A percentile compares a stretch with the other conserved stretches of the same genome.
These are phyloP conservation scores for Pangasius macronema DNA, from an alignment of 2,797 vertebrate species.

Conservation along the genomic window DNA sequence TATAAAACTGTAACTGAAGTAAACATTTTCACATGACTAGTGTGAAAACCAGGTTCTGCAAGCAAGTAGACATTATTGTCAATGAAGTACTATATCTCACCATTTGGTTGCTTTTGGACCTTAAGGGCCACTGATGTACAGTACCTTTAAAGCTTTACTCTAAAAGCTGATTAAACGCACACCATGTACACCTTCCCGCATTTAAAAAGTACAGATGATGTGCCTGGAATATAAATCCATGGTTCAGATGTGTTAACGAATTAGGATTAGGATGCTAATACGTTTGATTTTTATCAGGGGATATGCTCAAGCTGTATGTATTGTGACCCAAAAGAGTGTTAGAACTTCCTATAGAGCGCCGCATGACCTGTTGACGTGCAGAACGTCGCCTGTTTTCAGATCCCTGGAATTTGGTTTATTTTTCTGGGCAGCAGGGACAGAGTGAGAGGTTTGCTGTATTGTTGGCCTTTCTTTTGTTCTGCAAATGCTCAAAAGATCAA, in stretches of 20 bases:
- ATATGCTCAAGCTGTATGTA: neutral
- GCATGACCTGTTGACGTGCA: neutral
- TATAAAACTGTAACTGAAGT: neutral
- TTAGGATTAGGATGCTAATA: neutral
- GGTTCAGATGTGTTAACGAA: neutral
- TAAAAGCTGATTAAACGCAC: neutral
- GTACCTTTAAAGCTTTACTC: neutral
- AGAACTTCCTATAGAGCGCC: neutral
- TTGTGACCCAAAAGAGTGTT: conserved; percentile 9
- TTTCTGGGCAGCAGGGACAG: conserved; percentile 10
- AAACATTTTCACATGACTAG: neutral
- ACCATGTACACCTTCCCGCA: neutral
- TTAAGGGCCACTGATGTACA: neutral
- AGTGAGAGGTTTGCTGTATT: neutral
- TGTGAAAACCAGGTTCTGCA: neutral
- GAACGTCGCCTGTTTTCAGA: neutral
- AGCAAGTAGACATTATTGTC: neutral
- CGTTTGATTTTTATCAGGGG: neutral
- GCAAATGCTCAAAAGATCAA: conserved; percentile 9
- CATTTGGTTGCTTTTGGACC: neutral
- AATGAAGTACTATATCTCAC: neutral
- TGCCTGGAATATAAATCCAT: neutral
- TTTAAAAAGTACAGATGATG: neutral
- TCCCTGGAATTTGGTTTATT: conserved; percentile 29
- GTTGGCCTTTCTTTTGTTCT: conserved; percentile 22